Conservation (phyloP, 2,888 invertebrate genomes). For the Agapetus fuscipes region DNA sequence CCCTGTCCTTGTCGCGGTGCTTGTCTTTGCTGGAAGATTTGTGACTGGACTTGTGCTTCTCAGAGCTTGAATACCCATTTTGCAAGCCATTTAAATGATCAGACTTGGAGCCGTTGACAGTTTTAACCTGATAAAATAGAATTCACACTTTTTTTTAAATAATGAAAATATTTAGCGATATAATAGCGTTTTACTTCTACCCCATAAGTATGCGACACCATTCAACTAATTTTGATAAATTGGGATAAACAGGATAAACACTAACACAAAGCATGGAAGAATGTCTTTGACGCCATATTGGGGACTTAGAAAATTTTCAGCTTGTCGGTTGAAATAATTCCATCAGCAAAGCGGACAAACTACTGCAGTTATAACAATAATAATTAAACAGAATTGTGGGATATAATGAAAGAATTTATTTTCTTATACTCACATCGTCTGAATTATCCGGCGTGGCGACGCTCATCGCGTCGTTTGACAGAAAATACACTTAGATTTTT, state of each 20-base stretch:
- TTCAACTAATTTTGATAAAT: no score
- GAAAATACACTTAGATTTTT: conserved; percentile 1
- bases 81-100: conserved; percentile 70
- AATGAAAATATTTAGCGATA: no score
- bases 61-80: conserved; percentile 58
- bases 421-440: conserved; percentile 48
- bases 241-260: no score
- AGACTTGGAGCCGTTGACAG: conserved; percentile 43
- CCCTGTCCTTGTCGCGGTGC: conserved; percentile 56
- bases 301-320: conserved; percentile 60
- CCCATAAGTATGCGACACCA: no score
- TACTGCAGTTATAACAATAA: no score
- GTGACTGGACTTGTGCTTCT: conserved; percentile 50
- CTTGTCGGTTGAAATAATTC: conserved; percentile 33
- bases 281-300: conserved; percentile 79
- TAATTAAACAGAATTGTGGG: no score
- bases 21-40: conserved; percentile 61
- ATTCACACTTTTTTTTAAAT: no score
- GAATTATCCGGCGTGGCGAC: conserved; percentile 52
- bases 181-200: no score
- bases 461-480: conserved; percentile 46
- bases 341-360: conserved; percentile 40
- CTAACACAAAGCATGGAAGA: conserved; percentile 38
- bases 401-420: no score
- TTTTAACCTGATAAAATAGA: conserved; percentile 9